phyloP scores from a whole-genome alignment of 1,140 invertebrate species.

The Propsilocerus akamusi region DNA sequence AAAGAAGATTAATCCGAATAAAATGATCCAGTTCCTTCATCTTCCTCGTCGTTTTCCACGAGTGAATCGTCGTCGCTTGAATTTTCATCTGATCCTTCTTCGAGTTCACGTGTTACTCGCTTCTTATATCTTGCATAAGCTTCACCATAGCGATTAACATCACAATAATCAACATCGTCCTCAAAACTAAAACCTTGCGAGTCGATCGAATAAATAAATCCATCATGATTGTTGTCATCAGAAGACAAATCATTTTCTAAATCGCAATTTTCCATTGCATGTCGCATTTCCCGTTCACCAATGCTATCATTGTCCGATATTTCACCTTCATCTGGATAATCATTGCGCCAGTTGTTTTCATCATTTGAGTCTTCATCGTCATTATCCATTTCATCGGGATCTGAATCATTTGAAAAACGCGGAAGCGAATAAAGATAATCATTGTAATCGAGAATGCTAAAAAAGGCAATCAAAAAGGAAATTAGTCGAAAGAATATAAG shows the following conservation, averaged over 20 bases:
- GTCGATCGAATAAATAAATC: conserved; percentile 24
- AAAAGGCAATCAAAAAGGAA: no score
- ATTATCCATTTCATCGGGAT: conserved; percentile 14
- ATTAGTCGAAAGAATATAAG: no score
- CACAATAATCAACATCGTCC: conserved; percentile 27
- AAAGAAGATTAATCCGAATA: no score
- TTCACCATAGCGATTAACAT: conserved; percentile 28
- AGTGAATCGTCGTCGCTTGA: background rate
- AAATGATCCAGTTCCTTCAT: conserved; percentile 8
- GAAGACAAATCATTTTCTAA: conserved; percentile 20
- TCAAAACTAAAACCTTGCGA: conserved; percentile 22
- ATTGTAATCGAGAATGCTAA: background rate
- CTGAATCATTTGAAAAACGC: conserved; percentile 10
- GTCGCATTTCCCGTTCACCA: conserved; percentile 19
- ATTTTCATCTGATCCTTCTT: conserved; percentile 9
- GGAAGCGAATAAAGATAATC: conserved; percentile 7
- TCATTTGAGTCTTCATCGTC: conserved; percentile 31
- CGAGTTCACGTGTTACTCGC: conserved; percentile 17
- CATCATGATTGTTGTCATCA: conserved; percentile 25
- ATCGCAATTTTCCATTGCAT: conserved; percentile 17
- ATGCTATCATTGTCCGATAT: conserved; percentile 17
- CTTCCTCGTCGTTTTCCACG: conserved; percentile 9
- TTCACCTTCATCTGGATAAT: conserved; percentile 30
- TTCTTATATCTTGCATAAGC: conserved; percentile 34
- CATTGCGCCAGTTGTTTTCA: conserved; percentile 30